These are phyloP conservation scores for Empis livida DNA, from an alignment of 2,888 invertebrate genomes.

Conservation along the genomic window DNA sequence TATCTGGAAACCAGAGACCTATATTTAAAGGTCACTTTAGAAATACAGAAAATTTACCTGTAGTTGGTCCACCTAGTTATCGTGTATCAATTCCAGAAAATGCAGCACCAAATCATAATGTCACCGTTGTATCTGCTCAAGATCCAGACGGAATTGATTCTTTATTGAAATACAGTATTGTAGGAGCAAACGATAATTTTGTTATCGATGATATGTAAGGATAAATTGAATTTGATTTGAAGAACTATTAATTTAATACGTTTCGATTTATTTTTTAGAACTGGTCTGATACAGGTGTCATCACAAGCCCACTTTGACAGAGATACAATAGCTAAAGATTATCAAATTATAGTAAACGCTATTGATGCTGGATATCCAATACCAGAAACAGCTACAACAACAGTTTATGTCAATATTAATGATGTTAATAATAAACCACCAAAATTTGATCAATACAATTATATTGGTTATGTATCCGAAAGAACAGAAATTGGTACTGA, in stretches of 20 bases:
- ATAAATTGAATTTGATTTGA: background rate
- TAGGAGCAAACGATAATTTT: conserved; percentile 67
- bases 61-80: conserved; percentile 56
- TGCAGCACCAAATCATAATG: conserved; percentile 51
- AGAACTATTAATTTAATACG: background rate
- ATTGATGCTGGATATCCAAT: conserved; percentile 62
- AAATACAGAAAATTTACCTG: conserved; percentile 39
- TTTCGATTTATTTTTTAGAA: conserved; percentile 31
- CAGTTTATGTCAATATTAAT: conserved; percentile 54
- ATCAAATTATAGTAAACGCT: conserved; percentile 59
- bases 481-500: conserved; percentile 47
- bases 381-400: conserved; percentile 65
- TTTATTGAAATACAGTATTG: conserved; percentile 53
- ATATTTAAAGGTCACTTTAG: conserved; percentile 63
- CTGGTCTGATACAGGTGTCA: conserved; percentile 57
- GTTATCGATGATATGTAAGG: conserved; percentile 55
- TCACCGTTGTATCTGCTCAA: conserved; percentile 57
- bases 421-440: conserved; percentile 78
- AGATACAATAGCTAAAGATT: conserved; percentile 51
- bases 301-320: conserved; percentile 59
- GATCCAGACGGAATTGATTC: conserved; percentile 68
- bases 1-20: conserved; percentile 67
- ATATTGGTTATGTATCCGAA: conserved; percentile 58
- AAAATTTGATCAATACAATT: conserved; percentile 49
- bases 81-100: conserved; percentile 58